Evolutionary conservation across 2,888 invertebrate genomes (phyloP), one percentile per base, ranked within the genome.

Genomic region (Poecilobothrus nobilitatus): DNA sequence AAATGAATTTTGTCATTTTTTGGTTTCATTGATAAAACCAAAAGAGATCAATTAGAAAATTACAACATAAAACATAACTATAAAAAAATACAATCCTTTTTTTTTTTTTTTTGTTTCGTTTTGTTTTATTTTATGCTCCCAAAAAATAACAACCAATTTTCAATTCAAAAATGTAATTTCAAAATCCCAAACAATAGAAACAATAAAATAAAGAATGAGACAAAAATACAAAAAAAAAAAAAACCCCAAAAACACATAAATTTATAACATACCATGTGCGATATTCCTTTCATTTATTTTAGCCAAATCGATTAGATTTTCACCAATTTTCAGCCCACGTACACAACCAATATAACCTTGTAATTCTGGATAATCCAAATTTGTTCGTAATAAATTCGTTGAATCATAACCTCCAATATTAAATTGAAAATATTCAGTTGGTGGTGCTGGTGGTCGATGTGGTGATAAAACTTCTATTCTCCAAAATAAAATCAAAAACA

Each of bases 401-500:
- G 88, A 84, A 80, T 94, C 93, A 76, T 90, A 92, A 15, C 94
- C 94, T 53, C 94, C 95, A 64, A 95, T 84, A 80, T 94, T 93
- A 76, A 91, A 86, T 83, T 94, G 93, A 77, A 94, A 93, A 80
- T 95, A 95, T 76, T 92, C 91, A 0, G 91, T 92, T 0, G 94
- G 94, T 8, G 93, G 92, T 1, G 94, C 92, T 33, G 93, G 93
- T 5, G 94, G 94, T 72, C 94, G 85, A 80, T 93, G 93, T 9
- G 94, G 94, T 68, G 91, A 91, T 66, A 95, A 86, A 53, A 93
- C 90, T 84, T 95, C 94, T 91, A 20, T 22, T 9, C 21, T 37
- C 53, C 12, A 1, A n/a, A 27, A 27, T 4, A 27, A 27, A 53
- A 18, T 4, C n/a, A 15, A 53, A 53, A 53, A 53, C 53, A 53